Base-by-base conservation (phyloP, 2,888 invertebrate genomes). In the Drosophila paucipuncta region DNA sequence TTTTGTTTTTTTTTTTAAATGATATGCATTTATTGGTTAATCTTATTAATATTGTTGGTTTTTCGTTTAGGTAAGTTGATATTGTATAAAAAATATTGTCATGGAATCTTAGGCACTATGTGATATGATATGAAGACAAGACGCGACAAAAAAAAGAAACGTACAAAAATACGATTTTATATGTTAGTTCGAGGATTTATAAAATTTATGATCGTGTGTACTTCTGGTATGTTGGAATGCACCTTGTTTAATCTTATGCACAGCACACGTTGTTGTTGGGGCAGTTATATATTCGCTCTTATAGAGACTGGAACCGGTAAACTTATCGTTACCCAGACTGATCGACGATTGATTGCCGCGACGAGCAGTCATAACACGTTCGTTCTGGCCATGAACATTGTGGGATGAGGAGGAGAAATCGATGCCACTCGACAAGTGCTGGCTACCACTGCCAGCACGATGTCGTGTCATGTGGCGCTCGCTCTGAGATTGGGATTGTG, bases 201-300 rank as follows among this genome's bases (percentile, higher is more conserved):
- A 97, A 92, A 97, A 97, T 92, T 97, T 97, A 93, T 97, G 97
- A 91, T 97, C 96, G 82, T 96, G 96, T 16, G 97, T 97, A 92
- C 97, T 97, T 76, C 97, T 95, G 33, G 97, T 97, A 90, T 97
- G 97, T 93, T 97, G 97, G 93, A 96, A 97, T 25, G 96, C 96
- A 67, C 97, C 96, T 67, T 96, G 95, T 47, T 96, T 94, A 89
- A 97, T 96, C 64, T 97, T 95, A 76, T 97, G 94, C 39, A 97
- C 95, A 41, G 97, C 97, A 92, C 97, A 98, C 1, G 97, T 96
- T 61, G 97, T 96, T 37, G 94, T 93, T 79, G 95, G 96, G 61
- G 94, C 94, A 0, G 96, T 95, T 22, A 95, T 95, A 90, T 95
- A 97, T 92, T 97, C 97, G 81, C 95, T 96, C 91, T 96, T 96